Conservation (phyloP, 1,140 invertebrate genomes). For the Maniola jurtina region DNA sequence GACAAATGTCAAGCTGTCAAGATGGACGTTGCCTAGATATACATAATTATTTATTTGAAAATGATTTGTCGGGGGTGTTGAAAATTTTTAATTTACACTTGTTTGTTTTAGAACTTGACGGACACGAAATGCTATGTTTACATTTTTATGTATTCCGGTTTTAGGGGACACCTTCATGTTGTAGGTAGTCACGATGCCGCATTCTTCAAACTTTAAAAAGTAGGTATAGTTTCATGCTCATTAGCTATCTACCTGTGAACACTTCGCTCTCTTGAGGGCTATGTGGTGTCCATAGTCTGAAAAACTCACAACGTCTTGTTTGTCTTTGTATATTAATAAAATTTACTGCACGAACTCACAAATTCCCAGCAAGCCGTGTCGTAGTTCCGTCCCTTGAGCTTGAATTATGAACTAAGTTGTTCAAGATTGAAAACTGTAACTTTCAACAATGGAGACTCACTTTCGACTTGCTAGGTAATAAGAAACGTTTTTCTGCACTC, state of each 20-base stretch:
- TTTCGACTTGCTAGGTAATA: constrained; percentile 49
- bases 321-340: constrained; percentile 20
- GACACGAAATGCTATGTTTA: not conserved
- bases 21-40: too few species aligned
- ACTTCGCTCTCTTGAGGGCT: not conserved
- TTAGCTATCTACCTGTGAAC: not conserved
- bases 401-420: constrained; percentile 65
- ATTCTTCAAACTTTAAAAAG: not conserved
- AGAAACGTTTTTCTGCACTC: constrained; percentile 52
- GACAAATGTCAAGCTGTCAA: too few species aligned
- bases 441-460: constrained; percentile 60
- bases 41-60: too few species aligned
- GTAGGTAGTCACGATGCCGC: not conserved
- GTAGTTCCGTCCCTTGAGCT: constrained; percentile 48
- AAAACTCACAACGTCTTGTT: not conserved
- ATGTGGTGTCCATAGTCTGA: not conserved
- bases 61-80: too few species aligned
- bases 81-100: too few species aligned
- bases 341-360: constrained; percentile 44
- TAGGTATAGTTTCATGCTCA: not conserved
- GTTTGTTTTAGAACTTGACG: too few species aligned
- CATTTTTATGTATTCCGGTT: constrained; percentile 1
- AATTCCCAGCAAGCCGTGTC: constrained; percentile 49
- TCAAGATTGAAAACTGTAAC: constrained; percentile 66
- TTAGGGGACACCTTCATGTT: not conserved